Evolutionary conservation across 2,888 invertebrate species (phyloP), one percentile per base, ranked within the genome.

Genomic region (Phasia obesa): DNA sequence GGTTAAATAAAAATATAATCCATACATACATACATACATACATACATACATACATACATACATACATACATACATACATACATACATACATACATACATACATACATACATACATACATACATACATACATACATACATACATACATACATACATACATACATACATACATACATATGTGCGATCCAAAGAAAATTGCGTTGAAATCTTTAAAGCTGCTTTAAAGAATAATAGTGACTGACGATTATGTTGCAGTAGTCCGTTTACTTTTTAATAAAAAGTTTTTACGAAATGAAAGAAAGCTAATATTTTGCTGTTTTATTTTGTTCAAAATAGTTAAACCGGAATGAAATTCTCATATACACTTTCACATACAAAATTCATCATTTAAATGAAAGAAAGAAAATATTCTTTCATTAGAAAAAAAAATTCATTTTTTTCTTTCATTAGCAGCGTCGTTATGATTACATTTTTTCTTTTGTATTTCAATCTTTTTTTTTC

Each of bases 151-250:
- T n/a, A n/a, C n/a, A n/a, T n/a, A n/a, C n/a, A n/a, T n/a, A n/a
- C n/a, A n/a, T n/a, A n/a, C n/a, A n/a, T n/a, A n/a, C n/a, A n/a
- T n/a, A n/a, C n/a, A n/a, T n/a, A n/a, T n/a, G n/a, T 31, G 7
- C 31, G 7, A 42, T 21, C 4, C 7, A 64, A 70, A 13, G 17
- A 17, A 80, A 79, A 74, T 74, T 80, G 80, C 80, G 69, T 80
- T 70, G 47, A 62, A 55, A 80, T 75, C 31, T 31, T 47, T 47
- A 64, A 65, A 57, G 64, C 49, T 57, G 44, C 64, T 13, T 31
- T 60, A 21, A 38, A n/a, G 42, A 42, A 42, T n/a, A 2, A 42
- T 35, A 35, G 11, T 11, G 35, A 35, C 35, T 11, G 35, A 11
- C 35, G 11, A 35, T 11, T 9, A 35, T 35, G 35, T 35, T 35